A percentile compares a stretch with the other conserved stretches of the same genome.
Conservation (phyloP, 2,113 vertebrate genomes). For the Melanerpes aurifrons region DNA sequence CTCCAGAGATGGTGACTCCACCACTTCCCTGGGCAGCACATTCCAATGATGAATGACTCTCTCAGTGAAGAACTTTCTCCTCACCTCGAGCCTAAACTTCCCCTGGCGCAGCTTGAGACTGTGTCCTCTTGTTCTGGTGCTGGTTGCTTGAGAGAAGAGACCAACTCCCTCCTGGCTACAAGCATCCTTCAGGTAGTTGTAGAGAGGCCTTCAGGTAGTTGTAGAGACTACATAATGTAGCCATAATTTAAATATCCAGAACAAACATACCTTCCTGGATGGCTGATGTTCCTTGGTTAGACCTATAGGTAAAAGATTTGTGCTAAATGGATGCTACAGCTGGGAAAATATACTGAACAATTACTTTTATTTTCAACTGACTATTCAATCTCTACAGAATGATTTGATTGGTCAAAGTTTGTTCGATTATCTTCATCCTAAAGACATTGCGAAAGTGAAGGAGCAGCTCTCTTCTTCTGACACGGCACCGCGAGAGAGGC, state of each 20-base stretch:
- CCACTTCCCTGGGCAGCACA: too few species aligned
- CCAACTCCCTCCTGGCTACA: too few species aligned
- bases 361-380: constrained; percentile 11
- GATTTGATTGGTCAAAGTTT: constrained; percentile 98
- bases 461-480: constrained; percentile 98
- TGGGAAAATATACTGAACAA: not conserved
- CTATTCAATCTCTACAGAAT: constrained; percentile 79
- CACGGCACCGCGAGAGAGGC: constrained; percentile 91
- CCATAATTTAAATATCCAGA: not conserved
- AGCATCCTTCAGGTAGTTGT: too few species aligned
- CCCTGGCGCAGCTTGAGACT: too few species aligned
- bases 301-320: not conserved
- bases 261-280: not conserved
- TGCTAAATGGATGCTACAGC: not conserved
- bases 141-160: too few species aligned
- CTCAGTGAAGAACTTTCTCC: too few species aligned
- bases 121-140: too few species aligned
- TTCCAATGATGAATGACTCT: too few species aligned
- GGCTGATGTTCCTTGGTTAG: not conserved
- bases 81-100: too few species aligned
- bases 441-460: constrained; percentile 99
- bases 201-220: too few species aligned
- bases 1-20: too few species aligned
- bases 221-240: not conserved
- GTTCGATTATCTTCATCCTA: constrained; percentile 98